Evolutionary conservation across 2,113 vertebrate genomes (phyloP).

Genomic region (Lagopus muta): DNA sequence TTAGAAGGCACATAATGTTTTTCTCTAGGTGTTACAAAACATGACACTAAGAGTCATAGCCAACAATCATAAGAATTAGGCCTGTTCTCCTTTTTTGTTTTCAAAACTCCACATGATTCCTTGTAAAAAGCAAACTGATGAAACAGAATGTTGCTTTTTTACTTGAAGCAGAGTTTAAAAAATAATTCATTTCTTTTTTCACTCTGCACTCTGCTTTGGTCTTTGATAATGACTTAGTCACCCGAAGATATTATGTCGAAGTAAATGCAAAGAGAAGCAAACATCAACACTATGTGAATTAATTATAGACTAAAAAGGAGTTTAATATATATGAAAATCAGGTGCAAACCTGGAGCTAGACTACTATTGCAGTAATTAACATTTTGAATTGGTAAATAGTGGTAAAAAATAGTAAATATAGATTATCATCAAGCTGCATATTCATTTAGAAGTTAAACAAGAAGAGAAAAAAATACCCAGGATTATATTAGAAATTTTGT

Average conservation of each 20-base stretch:
- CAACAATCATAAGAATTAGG: neutral
- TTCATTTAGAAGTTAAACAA: conserved; percentile 2
- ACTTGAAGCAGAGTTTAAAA: neutral
- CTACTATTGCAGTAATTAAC: neutral
- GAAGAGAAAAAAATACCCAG: neutral
- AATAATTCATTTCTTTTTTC: neutral
- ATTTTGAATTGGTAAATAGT: conserved; percentile 42
- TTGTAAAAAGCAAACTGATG: neutral
- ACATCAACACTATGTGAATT: neutral
- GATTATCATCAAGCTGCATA: neutral
- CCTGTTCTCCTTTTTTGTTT: neutral
- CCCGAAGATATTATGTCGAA: neutral
- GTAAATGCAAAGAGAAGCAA: conserved; percentile 21
- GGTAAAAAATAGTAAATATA: neutral
- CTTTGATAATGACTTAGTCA: conserved; percentile 8
- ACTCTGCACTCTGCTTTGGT: neutral
- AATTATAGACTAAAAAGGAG: conserved; percentile 22
- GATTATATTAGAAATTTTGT: conserved; percentile 1
- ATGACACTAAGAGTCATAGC: neutral
- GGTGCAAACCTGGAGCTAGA: neutral
- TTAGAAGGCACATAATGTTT: conserved; percentile 41
- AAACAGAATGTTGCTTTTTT: neutral
- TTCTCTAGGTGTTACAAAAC: neutral
- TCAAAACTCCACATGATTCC: neutral
- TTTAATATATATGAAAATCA: conserved; percentile 71